Evolutionary conservation across 2,797 vertebrate species (phyloP), one percentile per base, ranked within the genome.

Genomic region (Rhodeus uyekii): DNA sequence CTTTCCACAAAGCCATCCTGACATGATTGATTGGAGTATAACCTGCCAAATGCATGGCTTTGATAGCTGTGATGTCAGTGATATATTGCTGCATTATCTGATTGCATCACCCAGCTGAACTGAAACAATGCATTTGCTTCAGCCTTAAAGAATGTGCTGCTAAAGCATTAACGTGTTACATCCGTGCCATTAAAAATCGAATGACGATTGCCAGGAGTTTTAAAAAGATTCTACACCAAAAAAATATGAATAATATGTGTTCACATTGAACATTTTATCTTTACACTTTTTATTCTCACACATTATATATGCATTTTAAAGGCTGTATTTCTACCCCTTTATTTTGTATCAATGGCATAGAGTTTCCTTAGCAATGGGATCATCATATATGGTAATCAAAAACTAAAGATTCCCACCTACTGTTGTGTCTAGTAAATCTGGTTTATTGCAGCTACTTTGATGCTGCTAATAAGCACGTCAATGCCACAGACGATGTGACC

Each of bases 21-120:
- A 84, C 85, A 84, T 89, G 87, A 89, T 86, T 86, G 80, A 89
- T 89, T 87, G 65, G 79, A 78, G 83, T 82, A 84, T 84, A 88
- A 86, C 82, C 85, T 85, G 84, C 75, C 74, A 87, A 87, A 89
- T 65, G 83, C 81, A 74, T 80, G 60, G 87, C 86, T 86, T 86
- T 85, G 83, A 87, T 87, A 86, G 84, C 71, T 83, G 77, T 87
- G 78, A 82, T 89, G 85, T 78, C 61, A 64, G 77, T 88, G 85
- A 88, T 89, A 74, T 85, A 88, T 88, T 84, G 68, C 86, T 83
- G 50, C 64, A 84, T 82, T 87, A 87, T 87, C 80, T 84, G 82
- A 88, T 90, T 87, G 80, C 86, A 87, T 87, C 78, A 86, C 63
- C 48, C 42, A 58, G 64, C 74, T 48, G 67, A 84, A 85, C 84